These are phyloP conservation scores for Caenorhabditis macrosperma DNA, from an alignment of 2,888 invertebrate genomes.

Conservation along the genomic window DNA sequence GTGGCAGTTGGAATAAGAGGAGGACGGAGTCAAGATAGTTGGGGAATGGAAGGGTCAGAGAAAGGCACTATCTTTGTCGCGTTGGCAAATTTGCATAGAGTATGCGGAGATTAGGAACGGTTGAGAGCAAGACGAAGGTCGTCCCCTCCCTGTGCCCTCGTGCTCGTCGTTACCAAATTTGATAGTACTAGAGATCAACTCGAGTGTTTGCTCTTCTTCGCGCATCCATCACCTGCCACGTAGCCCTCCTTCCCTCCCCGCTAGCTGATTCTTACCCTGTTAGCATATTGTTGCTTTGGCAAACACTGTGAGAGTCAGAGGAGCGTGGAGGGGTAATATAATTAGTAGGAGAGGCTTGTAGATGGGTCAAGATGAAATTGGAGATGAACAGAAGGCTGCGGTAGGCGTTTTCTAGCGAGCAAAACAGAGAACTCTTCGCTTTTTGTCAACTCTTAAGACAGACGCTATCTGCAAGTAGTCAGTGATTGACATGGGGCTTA, in stretches of 20 bases:
- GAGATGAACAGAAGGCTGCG: slow-evolving; percentile 20
- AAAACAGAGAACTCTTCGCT: too few species aligned
- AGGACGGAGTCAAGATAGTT: slow-evolving; percentile 28
- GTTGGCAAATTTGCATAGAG: slow-evolving; percentile 61
- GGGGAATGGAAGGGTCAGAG: not conserved
- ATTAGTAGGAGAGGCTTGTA: slow-evolving; percentile 14
- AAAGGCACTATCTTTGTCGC: slow-evolving; percentile 38
- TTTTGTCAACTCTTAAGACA: too few species aligned
- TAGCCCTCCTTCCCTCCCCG: too few species aligned
- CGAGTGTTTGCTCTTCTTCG: slow-evolving; percentile 60
- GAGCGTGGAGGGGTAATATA: slow-evolving; percentile 25
- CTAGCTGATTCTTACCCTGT: slow-evolving; percentile 42
- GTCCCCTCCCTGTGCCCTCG: slow-evolving; percentile 33
- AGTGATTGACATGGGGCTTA: too few species aligned
- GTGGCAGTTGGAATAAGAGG: not conserved
- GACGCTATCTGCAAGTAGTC: too few species aligned
- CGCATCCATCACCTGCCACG: slow-evolving; percentile 59
- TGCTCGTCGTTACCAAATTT: slow-evolving; percentile 55
- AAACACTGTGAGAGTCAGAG: slow-evolving; percentile 32
- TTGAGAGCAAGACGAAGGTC: slow-evolving; percentile 24
- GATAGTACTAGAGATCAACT: slow-evolving; percentile 58
- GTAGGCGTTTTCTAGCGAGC: too few species aligned
- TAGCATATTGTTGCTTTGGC: slow-evolving; percentile 61
- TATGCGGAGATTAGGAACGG: slow-evolving; percentile 55
- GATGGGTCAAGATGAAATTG: slow-evolving; percentile 30